Evolutionary conservation across 2,888 invertebrate species (phyloP), one percentile per base, ranked within the genome.

Genomic region (Lasius fuliginosus): DNA sequence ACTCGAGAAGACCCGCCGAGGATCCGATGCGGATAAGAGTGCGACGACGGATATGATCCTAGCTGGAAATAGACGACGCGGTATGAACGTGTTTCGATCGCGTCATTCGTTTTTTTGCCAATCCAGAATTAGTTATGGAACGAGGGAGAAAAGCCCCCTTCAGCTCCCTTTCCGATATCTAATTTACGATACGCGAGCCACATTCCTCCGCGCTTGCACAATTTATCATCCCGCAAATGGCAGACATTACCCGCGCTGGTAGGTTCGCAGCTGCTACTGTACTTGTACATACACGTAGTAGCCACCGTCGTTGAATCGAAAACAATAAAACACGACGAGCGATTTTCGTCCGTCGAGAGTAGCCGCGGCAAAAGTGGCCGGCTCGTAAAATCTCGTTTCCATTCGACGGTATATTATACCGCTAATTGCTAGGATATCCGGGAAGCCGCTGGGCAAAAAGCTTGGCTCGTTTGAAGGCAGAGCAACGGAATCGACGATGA

Each of bases 1-100:
- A 3, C 15, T 86, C 69, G 67, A 73, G 86, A 86, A 84, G 86
- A 86, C 84, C 79, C 82, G 89, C 81, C 82, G 76, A 75, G 49
- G 42, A 9, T 36, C 23, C 62, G 53, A 64, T 64, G 60, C 74
- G 9, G 23, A 62, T n/a, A 42, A 62, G 36, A 33, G 33, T 3
- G 42, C 42, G 42, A 9, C 33, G 60, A 40, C 30, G 58, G 58
- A 56, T 15, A 23, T 27, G 46, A 79, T 79, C 58, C 67, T 33
- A 46, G 12, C 40, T 58, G 27, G 11, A 74, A 75, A 75, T 75
- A 60, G 75, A 82, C 11, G 30, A n/a, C 53, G 49, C 49, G 30
- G 30, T 36, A 30, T 69, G 30, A 77, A 56, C 68, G 15, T 42
- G 42, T 46, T 15, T 60, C 27, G 15, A 58, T 60, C 56, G 11